Conservation (phyloP, 2,888 invertebrate species). For the Habrosyne pyritoides region DNA sequence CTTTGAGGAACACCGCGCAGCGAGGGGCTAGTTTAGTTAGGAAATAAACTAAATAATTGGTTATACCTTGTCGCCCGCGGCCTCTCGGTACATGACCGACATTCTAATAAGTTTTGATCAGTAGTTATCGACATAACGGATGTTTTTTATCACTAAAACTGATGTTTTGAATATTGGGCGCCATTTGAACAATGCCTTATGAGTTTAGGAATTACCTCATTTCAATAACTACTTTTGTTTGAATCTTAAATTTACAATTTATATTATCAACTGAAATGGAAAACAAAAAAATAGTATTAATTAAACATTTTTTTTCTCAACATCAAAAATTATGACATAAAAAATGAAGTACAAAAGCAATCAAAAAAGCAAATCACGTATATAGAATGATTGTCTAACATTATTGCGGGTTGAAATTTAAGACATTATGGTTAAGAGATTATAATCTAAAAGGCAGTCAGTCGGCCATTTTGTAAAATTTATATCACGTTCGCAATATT, state of each 20-base stretch:
- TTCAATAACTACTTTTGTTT: neutral
- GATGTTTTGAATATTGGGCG: conserved; percentile 26
- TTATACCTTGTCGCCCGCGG: conserved; percentile 35
- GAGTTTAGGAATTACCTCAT: conserved; percentile 6
- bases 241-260: conserved; percentile 39
- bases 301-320: no score
- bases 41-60: conserved; percentile 59
- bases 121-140: conserved; percentile 50
- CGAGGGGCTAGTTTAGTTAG: conserved; percentile 25
- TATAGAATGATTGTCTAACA: conserved; percentile 72
- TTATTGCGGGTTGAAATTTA: conserved; percentile 53
- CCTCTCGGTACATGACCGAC: conserved; percentile 46
- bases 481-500: conserved; percentile 68
- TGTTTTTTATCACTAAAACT: conserved; percentile 39
- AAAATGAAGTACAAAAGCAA: neutral
- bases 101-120: conserved; percentile 56
- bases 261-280: no score
- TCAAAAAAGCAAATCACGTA: conserved; percentile 70
- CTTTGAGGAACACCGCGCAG: conserved; percentile 11
- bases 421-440: conserved; percentile 70
- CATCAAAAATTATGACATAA: neutral
- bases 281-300: no score
- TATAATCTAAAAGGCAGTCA: conserved; percentile 59
- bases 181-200: conserved; percentile 4
- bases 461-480: conserved; percentile 59